Conservation (phyloP, 2,113 vertebrate species). For the Bombycilla garrulus region DNA sequence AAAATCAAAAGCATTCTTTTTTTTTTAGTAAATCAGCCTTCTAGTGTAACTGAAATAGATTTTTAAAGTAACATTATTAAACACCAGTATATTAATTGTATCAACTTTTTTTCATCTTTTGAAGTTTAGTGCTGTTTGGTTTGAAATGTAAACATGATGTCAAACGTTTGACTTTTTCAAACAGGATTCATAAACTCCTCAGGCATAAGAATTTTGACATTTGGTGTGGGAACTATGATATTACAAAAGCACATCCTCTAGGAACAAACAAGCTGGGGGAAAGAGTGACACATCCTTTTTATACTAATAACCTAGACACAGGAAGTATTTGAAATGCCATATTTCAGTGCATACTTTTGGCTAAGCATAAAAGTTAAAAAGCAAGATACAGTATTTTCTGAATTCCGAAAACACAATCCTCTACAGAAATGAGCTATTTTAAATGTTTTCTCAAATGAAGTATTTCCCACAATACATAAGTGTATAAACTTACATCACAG, state of each 20-base stretch:
- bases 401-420: neutral
- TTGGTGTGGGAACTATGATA: conserved; percentile 69
- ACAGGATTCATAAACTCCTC: conserved; percentile 16
- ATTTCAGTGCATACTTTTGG: conserved; percentile 15
- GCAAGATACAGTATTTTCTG: neutral
- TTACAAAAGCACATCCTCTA: conserved; percentile 33
- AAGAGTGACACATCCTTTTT: conserved; percentile 48
- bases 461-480: neutral
- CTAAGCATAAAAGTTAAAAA: neutral
- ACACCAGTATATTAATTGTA: neutral
- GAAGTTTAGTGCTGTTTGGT: neutral
- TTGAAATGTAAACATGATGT: conserved; percentile 18
- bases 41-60: neutral
- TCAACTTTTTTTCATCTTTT: neutral
- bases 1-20: neutral
- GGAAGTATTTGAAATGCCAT: conserved; percentile 28
- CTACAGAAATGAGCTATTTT: neutral
- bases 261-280: conserved; percentile 65
- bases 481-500: neutral
- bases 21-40: neutral
- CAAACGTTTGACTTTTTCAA: conserved; percentile 7
- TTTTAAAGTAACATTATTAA: neutral
- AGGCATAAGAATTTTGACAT: conserved; percentile 43
- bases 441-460: neutral
- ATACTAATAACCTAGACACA: conserved; percentile 36